Evolutionary conservation across 2,797 vertebrate genomes (phyloP).

Genomic region (Rhinella marina): DNA sequence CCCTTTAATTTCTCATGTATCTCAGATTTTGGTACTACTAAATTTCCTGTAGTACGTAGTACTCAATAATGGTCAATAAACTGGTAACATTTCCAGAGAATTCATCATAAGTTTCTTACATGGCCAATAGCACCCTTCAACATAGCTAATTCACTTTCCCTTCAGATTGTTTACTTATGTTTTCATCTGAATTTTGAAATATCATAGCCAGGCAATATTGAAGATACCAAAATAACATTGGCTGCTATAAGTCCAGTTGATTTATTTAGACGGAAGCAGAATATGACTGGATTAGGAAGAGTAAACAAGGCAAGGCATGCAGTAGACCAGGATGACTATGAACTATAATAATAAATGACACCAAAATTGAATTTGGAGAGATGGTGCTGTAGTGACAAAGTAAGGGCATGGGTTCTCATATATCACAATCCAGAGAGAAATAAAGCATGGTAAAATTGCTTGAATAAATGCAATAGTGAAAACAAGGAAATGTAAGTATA

Average conservation of each 20-base stretch:
- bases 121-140: background rate
- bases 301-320: background rate
- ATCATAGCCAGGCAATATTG: background rate
- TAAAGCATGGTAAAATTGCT: background rate
- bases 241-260: background rate
- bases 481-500: background rate
- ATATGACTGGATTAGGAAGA: conserved; percentile 15
- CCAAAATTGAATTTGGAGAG: conserved; percentile 32
- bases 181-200: background rate
- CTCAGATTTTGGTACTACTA: background rate
- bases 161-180: background rate
- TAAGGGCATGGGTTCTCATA: conserved; percentile 21
- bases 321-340: background rate
- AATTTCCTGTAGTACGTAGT: no score
- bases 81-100: background rate
- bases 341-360: conserved; percentile 28
- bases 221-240: background rate
- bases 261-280: background rate
- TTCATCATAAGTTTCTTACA: background rate
- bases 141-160: background rate
- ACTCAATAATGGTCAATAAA: background rate
- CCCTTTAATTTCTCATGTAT: background rate
- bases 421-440: conserved; percentile 13
- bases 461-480: background rate
- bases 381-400: conserved; percentile 5